Conservation (phyloP, 1,140 invertebrate species). For the Trialeurodes vaporariorum region DNA sequence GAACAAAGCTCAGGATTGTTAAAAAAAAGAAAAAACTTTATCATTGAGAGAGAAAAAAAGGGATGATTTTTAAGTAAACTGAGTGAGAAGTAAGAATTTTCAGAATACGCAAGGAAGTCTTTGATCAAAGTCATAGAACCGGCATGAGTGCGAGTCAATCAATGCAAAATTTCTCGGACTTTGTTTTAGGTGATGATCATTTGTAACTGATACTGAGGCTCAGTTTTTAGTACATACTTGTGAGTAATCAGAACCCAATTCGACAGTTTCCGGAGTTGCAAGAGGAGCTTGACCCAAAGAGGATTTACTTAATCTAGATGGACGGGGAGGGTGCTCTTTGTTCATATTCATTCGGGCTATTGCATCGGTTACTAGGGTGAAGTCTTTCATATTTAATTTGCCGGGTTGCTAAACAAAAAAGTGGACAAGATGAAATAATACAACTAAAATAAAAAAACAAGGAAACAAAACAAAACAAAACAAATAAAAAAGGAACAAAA, state of each 20-base stretch:
- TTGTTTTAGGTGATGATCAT: too few species aligned
- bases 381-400: slow-evolving; percentile 81
- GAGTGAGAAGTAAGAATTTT: too few species aligned
- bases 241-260: slow-evolving; percentile 53
- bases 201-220: background rate
- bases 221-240: slow-evolving; percentile 35
- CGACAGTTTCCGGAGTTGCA: slow-evolving; percentile 66
- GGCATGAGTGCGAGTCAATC: too few species aligned
- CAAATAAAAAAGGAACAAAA: slow-evolving; percentile 14
- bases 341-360: slow-evolving; percentile 61
- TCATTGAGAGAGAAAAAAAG: too few species aligned
- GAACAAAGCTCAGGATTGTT: too few species aligned
- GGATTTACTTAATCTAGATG: slow-evolving; percentile 34
- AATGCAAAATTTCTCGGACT: too few species aligned
- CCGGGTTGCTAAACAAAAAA: slow-evolving; percentile 58
- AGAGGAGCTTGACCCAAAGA: slow-evolving; percentile 57
- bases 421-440: slow-evolving; percentile 16
- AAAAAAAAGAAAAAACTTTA: too few species aligned
- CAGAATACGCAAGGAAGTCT: too few species aligned
- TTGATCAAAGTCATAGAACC: too few species aligned
- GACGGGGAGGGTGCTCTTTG: slow-evolving; percentile 37
- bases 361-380: slow-evolving; percentile 76
- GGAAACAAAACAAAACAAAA: slow-evolving; percentile 17
- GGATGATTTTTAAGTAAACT: too few species aligned
- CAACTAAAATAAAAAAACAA: slow-evolving; percentile 19